A percentile compares a stretch with the other conserved stretches of the same genome.
Conservation (phyloP, 2,113 vertebrate genomes). For the Paedocypris sp. region DNA sequence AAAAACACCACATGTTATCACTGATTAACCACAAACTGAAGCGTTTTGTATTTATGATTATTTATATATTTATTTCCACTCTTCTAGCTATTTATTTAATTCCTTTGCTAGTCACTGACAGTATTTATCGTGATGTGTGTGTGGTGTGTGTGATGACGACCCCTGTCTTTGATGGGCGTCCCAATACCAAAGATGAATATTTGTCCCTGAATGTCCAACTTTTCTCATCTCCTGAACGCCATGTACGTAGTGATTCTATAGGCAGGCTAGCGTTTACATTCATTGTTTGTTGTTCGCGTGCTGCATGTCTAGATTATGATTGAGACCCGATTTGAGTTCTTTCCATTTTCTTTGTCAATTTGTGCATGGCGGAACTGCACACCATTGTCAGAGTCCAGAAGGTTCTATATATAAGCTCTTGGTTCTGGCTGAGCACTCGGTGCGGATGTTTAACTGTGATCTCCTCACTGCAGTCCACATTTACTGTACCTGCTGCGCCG, state of each 20-base stretch:
- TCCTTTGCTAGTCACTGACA: slow-evolving; percentile 57
- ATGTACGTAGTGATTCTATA: slow-evolving; percentile 32
- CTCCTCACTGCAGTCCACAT: background rate
- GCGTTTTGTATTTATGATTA: slow-evolving; percentile 33
- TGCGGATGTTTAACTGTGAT: slow-evolving; percentile 3
- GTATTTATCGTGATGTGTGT: slow-evolving; percentile 66
- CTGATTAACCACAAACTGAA: slow-evolving; percentile 11
- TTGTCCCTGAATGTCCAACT: slow-evolving; percentile 62
- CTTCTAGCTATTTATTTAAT: slow-evolving; percentile 64
- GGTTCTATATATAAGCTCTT: background rate
- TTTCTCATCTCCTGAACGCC: slow-evolving; percentile 33
- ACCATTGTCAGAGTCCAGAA: background rate
- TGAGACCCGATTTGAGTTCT: background rate
- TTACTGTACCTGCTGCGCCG: background rate
- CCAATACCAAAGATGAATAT: slow-evolving; percentile 74
- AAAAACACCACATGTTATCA: slow-evolving; percentile 7
- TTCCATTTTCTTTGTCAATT: too few species aligned
- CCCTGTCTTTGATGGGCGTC: slow-evolving; percentile 65
- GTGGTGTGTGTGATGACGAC: slow-evolving; percentile 60
- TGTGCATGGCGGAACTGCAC: background rate
- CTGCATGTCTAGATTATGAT: slow-evolving; percentile 17
- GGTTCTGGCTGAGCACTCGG: background rate
- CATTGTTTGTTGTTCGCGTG: slow-evolving; percentile 5
- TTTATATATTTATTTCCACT: slow-evolving; percentile 65
- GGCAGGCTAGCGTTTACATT: slow-evolving; percentile 8